These are phyloP conservation scores for Dasyornis broadbenti DNA, from an alignment of 2,113 vertebrate genomes.

Conservation along the genomic window DNA sequence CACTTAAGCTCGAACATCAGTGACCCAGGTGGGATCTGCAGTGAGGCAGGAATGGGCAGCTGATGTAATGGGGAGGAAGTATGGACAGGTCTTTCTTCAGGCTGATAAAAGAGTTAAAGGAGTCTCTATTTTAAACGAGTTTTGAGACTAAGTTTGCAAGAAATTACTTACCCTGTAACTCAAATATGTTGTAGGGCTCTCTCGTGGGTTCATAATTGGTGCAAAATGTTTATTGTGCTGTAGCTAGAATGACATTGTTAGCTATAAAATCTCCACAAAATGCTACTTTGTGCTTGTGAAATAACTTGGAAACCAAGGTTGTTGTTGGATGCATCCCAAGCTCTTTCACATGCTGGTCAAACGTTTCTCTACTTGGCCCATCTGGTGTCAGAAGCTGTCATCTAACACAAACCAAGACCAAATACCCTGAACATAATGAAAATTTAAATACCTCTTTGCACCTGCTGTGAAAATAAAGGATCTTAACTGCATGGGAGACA, in stretches of 20 bases:
- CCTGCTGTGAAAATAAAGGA: conserved; percentile 30
- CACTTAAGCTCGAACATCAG: fast-evolving
- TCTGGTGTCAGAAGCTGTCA: conserved; percentile 47
- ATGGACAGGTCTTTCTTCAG: background rate
- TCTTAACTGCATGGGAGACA: background rate
- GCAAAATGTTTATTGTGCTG: conserved; percentile 29
- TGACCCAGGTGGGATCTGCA: background rate
- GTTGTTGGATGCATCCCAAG: conserved; percentile 25
- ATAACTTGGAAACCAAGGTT: conserved; percentile 51
- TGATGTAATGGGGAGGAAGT: background rate
- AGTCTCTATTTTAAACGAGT: background rate
- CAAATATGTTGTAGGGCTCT: background rate
- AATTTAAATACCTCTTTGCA: conserved; percentile 32
- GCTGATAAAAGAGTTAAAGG: background rate
- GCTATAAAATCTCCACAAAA: conserved; percentile 31
- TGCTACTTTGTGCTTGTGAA: conserved; percentile 18
- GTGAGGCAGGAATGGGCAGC: background rate
- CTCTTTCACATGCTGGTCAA: background rate
- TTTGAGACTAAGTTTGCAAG: background rate
- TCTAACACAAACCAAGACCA: conserved; percentile 4
- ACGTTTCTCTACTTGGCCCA: conserved; percentile 14
- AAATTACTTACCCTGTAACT: background rate
- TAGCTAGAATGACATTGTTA: background rate
- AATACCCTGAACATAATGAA: conserved; percentile 13
- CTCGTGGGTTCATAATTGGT: background rate